Evolutionary conservation across 1,140 invertebrate species (phyloP).

Genomic region (Laupala kohalensis): DNA sequence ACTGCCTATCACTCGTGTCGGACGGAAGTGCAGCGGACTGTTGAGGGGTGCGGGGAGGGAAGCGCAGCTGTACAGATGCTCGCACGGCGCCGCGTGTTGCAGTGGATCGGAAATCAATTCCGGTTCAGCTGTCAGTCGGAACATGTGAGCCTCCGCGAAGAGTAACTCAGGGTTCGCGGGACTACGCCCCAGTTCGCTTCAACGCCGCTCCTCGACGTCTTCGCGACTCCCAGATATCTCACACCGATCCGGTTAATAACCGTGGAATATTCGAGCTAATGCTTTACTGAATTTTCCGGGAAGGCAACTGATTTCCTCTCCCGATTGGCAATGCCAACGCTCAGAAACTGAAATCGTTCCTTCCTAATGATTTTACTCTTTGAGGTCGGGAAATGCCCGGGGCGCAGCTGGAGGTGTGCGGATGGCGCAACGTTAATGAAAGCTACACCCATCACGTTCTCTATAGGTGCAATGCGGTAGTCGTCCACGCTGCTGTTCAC

Average conservation of each 20-base stretch:
- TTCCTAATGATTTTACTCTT: background rate
- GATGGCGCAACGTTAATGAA: background rate
- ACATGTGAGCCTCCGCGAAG: background rate
- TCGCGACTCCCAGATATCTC: background rate
- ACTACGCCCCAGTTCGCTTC: background rate
- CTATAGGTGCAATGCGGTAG: background rate
- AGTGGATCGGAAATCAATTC: background rate
- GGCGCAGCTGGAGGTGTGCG: background rate
- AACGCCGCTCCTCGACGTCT: background rate
- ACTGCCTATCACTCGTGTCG: background rate
- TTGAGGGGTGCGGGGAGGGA: background rate
- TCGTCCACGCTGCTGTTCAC: background rate
- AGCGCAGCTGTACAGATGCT: background rate
- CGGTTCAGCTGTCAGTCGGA: background rate
- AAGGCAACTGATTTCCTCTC: background rate
- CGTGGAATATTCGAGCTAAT: background rate
- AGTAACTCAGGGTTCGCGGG: background rate
- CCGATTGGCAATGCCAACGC: background rate
- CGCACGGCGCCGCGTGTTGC: background rate
- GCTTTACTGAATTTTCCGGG: background rate
- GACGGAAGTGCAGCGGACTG: background rate
- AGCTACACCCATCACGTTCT: background rate
- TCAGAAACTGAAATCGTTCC: background rate
- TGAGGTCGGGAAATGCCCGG: background rate
- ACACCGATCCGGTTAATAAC: background rate